phyloP scores from a whole-genome alignment of 2,113 vertebrate species.

The Illadopsis cleaveri region DNA sequence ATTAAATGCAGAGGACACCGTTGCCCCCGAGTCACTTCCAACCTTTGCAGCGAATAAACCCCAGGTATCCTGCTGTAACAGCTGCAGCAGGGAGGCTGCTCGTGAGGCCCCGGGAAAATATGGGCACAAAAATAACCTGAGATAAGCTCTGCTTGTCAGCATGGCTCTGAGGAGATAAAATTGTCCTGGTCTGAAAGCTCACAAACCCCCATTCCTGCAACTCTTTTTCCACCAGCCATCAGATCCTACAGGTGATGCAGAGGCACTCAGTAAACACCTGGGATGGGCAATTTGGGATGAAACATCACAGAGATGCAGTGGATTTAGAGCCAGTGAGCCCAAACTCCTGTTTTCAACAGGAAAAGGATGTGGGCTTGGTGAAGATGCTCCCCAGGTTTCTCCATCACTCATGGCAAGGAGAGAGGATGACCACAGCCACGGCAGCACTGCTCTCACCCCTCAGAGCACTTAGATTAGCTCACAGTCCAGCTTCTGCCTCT shows the following conservation, averaged over 20 bases:
- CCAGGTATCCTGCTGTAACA: neutral
- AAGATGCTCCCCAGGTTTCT: neutral
- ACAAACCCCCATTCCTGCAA: neutral
- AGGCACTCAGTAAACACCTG: neutral
- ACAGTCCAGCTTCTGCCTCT: neutral
- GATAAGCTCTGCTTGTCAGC: neutral
- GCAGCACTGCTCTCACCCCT: neutral
- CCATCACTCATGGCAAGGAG: neutral
- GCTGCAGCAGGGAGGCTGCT: neutral
- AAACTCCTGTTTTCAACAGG: neutral
- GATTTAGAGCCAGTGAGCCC: neutral
- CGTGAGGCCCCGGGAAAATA: neutral
- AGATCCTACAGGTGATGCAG: neutral
- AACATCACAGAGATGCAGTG: neutral
- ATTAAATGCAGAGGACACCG: constrained; percentile 44
- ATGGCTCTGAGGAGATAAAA: neutral
- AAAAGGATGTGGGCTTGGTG: neutral
- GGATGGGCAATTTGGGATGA: neutral
- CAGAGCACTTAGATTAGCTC: neutral
- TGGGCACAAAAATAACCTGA: neutral
- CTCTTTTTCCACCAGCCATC: neutral
- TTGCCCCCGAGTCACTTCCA: constrained; percentile 26
- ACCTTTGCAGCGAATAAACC: constrained; percentile 11
- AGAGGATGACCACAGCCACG: fast-evolving
- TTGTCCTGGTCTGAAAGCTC: neutral